These are phyloP conservation scores for Apolygus lucorum DNA, from an alignment of 1,140 invertebrate species.

Conservation along the genomic window DNA sequence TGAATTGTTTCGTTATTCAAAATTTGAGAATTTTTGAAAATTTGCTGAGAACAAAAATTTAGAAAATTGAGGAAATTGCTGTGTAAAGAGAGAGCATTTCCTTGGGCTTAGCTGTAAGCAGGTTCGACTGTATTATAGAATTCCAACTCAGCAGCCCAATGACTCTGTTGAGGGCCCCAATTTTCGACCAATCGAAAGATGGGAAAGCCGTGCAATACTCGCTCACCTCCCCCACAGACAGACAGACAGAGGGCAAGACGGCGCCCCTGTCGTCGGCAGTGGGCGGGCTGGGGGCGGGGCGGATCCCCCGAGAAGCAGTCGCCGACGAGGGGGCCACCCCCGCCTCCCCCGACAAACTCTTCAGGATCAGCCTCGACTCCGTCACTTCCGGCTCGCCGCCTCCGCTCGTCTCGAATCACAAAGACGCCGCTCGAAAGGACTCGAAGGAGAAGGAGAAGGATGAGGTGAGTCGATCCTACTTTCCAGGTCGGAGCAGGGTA, in stretches of 20 bases:
- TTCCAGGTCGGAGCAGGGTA: too few relatives aligned
- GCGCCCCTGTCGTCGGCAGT: constrained; percentile 23
- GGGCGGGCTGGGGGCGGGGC: constrained; percentile 23
- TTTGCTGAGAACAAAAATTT: too few relatives aligned
- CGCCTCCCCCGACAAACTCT: constrained; percentile 5
- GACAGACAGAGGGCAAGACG: constrained; percentile 24
- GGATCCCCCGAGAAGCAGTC: constrained; percentile 12
- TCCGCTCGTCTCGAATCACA: background rate
- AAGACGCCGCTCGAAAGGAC: background rate
- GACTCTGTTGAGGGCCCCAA: too few relatives aligned
- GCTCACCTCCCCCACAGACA: background rate
- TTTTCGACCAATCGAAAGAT: too few relatives aligned
- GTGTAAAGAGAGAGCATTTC: too few relatives aligned
- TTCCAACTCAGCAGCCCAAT: too few relatives aligned
- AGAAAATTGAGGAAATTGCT: too few relatives aligned
- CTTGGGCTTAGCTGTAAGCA: too few relatives aligned
- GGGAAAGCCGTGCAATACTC: too few relatives aligned
- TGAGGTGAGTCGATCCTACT: constrained; percentile 20
- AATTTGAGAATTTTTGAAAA: too few relatives aligned
- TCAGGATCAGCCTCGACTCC: constrained; percentile 18
- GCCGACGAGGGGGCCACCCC: background rate
- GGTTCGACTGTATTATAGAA: too few relatives aligned
- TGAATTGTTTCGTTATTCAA: too few relatives aligned
- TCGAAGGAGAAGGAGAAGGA: constrained; percentile 5
- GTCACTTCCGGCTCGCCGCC: background rate